phyloP scores from a whole-genome alignment of 2,888 invertebrate genomes.

The Netelia virgata region DNA sequence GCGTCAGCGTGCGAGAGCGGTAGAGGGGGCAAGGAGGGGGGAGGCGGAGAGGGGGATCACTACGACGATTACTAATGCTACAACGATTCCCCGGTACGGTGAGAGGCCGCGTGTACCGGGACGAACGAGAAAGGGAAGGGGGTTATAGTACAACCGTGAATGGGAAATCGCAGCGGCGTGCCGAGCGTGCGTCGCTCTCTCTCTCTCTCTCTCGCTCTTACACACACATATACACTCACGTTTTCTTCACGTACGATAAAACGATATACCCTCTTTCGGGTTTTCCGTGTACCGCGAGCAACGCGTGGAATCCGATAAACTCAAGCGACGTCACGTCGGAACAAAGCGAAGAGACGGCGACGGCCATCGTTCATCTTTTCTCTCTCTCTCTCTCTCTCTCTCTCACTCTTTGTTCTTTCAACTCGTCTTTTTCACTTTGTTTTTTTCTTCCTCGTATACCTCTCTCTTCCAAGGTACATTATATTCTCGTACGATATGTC shows the following conservation, averaged over 20 bases:
- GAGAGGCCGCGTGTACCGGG: conserved; percentile 8
- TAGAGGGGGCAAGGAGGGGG: neutral
- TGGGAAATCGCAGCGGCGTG: conserved; percentile 63
- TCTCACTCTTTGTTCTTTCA: no score
- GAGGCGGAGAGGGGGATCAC: conserved; percentile 9
- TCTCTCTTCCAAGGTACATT: conserved; percentile 1
- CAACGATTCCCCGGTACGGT: conserved; percentile 58
- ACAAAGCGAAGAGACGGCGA: conserved; percentile 42
- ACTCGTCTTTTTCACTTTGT: neutral
- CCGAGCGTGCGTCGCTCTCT: conserved; percentile 43
- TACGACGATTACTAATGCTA: conserved; percentile 42
- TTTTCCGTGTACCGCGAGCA: conserved; percentile 19
- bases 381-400: neutral
- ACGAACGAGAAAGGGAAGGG: neutral
- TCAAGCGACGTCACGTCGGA: conserved; percentile 62
- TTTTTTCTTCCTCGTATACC: neutral
- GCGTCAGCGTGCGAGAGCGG: neutral
- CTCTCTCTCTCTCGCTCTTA: conserved; percentile 10
- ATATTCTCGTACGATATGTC: neutral
- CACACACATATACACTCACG: conserved; percentile 17
- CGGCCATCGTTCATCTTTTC: conserved; percentile 5
- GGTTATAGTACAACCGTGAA: conserved; percentile 53
- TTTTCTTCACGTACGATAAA: neutral
- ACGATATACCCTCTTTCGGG: conserved; percentile 25
- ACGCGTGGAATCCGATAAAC: conserved; percentile 60